Conservation (phyloP, 2,797 vertebrate genomes). For the Antrozous pallidus region DNA sequence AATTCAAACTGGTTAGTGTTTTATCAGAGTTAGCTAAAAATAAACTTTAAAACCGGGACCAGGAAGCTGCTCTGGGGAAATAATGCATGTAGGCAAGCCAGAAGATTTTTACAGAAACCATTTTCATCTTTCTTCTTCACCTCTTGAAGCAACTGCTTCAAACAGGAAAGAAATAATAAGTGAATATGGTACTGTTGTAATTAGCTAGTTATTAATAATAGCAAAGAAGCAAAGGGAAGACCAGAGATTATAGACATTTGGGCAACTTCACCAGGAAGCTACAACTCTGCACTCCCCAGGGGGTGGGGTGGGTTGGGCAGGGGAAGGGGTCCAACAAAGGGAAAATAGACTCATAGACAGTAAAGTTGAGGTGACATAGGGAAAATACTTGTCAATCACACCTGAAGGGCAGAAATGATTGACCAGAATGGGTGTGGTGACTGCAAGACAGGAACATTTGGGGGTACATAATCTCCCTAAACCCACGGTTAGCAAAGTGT, state of each 20-base stretch:
- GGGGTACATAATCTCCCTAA: background rate
- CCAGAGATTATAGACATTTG: background rate
- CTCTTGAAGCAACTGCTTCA: background rate
- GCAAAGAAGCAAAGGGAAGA: background rate
- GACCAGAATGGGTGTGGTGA: background rate
- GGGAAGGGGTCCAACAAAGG: background rate
- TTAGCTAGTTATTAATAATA: background rate
- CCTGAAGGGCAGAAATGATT: background rate
- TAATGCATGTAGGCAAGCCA: background rate
- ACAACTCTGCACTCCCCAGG: background rate
- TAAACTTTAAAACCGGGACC: background rate
- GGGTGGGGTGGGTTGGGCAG: too few relatives aligned
- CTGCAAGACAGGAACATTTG: background rate
- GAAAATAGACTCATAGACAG: background rate
- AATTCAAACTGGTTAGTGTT: conserved; percentile 50
- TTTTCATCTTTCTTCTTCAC: background rate
- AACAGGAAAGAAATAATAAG: background rate
- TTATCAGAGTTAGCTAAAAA: conserved; percentile 62
- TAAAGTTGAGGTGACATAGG: background rate
- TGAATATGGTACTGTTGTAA: background rate
- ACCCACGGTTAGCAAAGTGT: too few relatives aligned
- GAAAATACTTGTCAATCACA: background rate
- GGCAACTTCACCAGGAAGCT: background rate
- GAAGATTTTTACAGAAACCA: background rate
- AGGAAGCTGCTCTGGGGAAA: conserved; percentile 15